Evolutionary conservation across 2,113 vertebrate species (phyloP).

Genomic region (Madoqua kirkii): DNA sequence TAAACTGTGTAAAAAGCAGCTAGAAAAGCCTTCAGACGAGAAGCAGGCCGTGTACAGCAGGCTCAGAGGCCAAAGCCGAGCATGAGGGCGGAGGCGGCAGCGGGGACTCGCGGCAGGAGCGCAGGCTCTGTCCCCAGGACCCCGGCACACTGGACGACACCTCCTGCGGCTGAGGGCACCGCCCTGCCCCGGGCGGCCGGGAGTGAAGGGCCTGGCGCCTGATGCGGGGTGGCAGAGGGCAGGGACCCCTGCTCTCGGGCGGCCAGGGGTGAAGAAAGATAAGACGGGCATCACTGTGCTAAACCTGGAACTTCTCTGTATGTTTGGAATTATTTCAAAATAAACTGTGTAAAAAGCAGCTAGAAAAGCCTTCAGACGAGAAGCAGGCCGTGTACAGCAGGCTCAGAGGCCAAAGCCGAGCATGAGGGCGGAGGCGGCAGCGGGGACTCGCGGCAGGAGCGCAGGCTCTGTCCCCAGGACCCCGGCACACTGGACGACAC

Average conservation of each 20-base stretch:
- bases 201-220: neutral
- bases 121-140: neutral
- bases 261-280: too few relatives aligned
- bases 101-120: neutral
- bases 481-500: rapidly evolving
- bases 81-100: neutral
- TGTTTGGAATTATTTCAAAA: neutral
- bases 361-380: neutral
- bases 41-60: neutral
- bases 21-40: neutral
- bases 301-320: neutral
- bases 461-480: neutral
- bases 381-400: neutral
- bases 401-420: neutral
- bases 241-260: too few relatives aligned
- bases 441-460: neutral
- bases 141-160: rapidly evolving
- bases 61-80: neutral
- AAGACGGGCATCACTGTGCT: neutral
- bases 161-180: neutral
- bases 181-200: neutral
- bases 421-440: neutral
- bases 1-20: neutral
- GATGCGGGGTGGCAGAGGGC: too few relatives aligned
- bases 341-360: neutral